These are phyloP conservation scores for Gymnoscopelus microlampas DNA, from an alignment of 2,797 vertebrate genomes.

Conservation along the genomic window DNA sequence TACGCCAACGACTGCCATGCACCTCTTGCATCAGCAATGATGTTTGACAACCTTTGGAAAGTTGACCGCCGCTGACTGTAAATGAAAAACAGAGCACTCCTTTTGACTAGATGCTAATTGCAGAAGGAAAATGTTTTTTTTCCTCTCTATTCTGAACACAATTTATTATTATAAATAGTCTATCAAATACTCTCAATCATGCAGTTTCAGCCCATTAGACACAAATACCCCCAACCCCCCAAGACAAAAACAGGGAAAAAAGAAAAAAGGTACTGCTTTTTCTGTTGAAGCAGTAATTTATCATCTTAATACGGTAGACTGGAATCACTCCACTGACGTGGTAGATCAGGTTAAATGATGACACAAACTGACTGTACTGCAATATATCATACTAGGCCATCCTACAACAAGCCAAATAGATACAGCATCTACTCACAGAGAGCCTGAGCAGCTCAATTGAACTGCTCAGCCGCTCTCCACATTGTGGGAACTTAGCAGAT, in stretches of 20 bases:
- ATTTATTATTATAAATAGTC: background rate
- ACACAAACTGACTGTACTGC: slow-evolving; percentile 46
- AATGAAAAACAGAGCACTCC: slow-evolving; percentile 3
- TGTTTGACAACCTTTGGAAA: background rate
- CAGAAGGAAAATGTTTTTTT: slow-evolving; percentile 27
- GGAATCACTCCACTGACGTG: slow-evolving; percentile 47
- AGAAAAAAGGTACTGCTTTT: slow-evolving; percentile 36
- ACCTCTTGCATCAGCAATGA: background rate
- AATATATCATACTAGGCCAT: slow-evolving; percentile 49
- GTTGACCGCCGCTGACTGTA: slow-evolving; percentile 9
- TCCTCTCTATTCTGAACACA: slow-evolving; percentile 18
- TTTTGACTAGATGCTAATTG: slow-evolving; percentile 11
- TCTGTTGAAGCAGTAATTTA: slow-evolving; percentile 33
- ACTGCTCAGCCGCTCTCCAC: background rate
- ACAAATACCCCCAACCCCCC: background rate
- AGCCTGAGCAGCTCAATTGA: background rate
- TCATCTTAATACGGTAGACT: slow-evolving; percentile 52
- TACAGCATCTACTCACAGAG: slow-evolving; percentile 25
- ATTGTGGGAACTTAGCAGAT: slow-evolving; percentile 18
- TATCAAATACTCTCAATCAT: background rate
- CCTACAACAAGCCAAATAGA: slow-evolving; percentile 40
- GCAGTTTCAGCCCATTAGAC: slow-evolving; percentile 6
- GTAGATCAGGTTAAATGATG: slow-evolving; percentile 64
- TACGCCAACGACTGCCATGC: background rate
- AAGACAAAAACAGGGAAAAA: slow-evolving; percentile 10